Conservation (phyloP, 2,113 vertebrate genomes). For the Nyctereutes procyonoides region DNA sequence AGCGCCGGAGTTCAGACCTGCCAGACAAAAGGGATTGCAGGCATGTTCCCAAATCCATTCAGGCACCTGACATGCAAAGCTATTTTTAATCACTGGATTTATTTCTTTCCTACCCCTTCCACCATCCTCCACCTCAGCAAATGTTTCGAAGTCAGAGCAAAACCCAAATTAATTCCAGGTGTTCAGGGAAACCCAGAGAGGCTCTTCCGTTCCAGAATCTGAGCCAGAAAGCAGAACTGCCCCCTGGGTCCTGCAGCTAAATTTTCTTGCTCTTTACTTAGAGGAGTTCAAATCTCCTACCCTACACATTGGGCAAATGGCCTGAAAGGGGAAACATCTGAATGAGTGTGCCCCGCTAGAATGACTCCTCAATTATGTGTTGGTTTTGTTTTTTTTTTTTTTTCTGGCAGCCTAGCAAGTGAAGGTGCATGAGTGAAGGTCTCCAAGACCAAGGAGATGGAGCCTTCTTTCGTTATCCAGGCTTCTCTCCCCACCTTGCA, state of each 20-base stretch:
- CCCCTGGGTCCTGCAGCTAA: slow-evolving; percentile 52
- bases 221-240: slow-evolving; percentile 68
- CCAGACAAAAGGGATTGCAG: slow-evolving; percentile 79
- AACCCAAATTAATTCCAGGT: slow-evolving; percentile 80
- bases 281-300: slow-evolving; percentile 56
- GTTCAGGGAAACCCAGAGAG: slow-evolving; percentile 78
- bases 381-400: not conserved
- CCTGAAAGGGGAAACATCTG: slow-evolving; percentile 13
- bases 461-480: not conserved
- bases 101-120: slow-evolving; percentile 75
- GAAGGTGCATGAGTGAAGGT: not conserved
- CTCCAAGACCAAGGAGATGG: not conserved
- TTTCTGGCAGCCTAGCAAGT: not conserved
- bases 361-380: not conserved
- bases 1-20: slow-evolving; percentile 68
- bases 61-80: slow-evolving; percentile 83
- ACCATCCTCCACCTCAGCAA: slow-evolving; percentile 75
- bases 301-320: slow-evolving; percentile 9
- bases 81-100: slow-evolving; percentile 82
- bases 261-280: slow-evolving; percentile 51
- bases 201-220: slow-evolving; percentile 76
- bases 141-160: slow-evolving; percentile 72
- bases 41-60: slow-evolving; percentile 76
- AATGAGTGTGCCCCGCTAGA: slow-evolving; percentile 2
- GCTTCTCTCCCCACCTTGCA: not conserved